Conservation (phyloP, 1,140 invertebrate species). For the Oppia nitens region DNA sequence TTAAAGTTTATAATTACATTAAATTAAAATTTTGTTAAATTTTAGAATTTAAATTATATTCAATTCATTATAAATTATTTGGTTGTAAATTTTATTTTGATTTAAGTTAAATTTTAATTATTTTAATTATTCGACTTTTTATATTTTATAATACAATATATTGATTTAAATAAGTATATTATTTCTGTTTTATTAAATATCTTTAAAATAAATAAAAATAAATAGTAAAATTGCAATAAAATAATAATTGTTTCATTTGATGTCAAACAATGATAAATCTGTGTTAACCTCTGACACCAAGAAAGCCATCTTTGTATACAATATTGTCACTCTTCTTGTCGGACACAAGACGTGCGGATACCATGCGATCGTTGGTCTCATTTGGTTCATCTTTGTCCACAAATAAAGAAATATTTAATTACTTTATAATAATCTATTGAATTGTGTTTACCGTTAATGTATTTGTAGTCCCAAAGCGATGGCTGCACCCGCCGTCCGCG, state of each 20-base stretch:
- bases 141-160: too few relatives aligned
- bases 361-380: neutral
- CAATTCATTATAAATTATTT: too few relatives aligned
- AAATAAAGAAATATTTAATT: neutral
- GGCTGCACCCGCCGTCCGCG: neutral
- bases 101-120: too few relatives aligned
- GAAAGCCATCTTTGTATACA: neutral
- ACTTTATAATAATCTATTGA: neutral
- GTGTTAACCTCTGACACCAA: neutral
- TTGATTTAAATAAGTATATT: too few relatives aligned
- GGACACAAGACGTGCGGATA: neutral
- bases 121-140: too few relatives aligned
- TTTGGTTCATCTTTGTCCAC: neutral
- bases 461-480: too few relatives aligned
- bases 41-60: too few relatives aligned
- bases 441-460: neutral
- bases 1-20: too few relatives aligned
- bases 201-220: neutral
- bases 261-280: neutral
- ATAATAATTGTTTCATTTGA: too few relatives aligned
- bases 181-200: too few relatives aligned
- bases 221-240: neutral
- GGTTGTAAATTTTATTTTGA: too few relatives aligned
- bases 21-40: too few relatives aligned
- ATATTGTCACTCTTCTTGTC: neutral